A percentile compares a stretch with the other conserved stretches of the same genome.
These are phyloP conservation scores for Drosophila sechellia DNA, from an alignment of 1,140 invertebrate species.

Conservation along the genomic window DNA sequence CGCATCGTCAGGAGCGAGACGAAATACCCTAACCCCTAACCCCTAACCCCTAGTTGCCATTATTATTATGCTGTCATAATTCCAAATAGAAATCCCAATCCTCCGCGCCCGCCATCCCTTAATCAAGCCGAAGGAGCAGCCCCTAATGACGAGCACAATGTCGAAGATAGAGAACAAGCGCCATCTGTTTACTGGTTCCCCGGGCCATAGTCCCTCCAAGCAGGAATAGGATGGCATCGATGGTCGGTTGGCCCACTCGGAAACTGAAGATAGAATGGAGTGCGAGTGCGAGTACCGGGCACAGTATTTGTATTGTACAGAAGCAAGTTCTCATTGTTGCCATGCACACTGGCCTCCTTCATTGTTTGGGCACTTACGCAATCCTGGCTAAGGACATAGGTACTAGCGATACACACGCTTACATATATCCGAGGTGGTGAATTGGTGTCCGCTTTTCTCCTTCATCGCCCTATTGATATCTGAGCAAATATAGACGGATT, in stretches of 20 bases:
- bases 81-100: conserved; percentile 65
- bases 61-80: conserved; percentile 76
- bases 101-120: conserved; percentile 52
- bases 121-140: conserved; percentile 30
- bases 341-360: conserved; percentile 54
- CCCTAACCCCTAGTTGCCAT: conserved; percentile 26
- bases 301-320: conserved; percentile 55
- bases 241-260: background rate
- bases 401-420: background rate
- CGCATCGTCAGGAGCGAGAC: conserved; percentile 26
- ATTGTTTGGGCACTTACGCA: conserved; percentile 76
- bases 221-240: background rate
- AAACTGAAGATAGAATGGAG: conserved; percentile 8
- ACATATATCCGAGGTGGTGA: background rate
- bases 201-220: background rate
- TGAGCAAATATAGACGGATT: background rate
- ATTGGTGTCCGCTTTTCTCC: conserved; percentile 1
- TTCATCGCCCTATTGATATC: conserved; percentile 2
- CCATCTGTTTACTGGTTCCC: conserved; percentile 51
- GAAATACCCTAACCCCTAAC: background rate
- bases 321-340: conserved; percentile 49
- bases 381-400: conserved; percentile 33
- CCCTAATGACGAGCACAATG: conserved; percentile 70
- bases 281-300: conserved; percentile 22
- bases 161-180: conserved; percentile 55